Conservation (phyloP, 2,797 vertebrate species). For the Manis pentadactyla region DNA sequence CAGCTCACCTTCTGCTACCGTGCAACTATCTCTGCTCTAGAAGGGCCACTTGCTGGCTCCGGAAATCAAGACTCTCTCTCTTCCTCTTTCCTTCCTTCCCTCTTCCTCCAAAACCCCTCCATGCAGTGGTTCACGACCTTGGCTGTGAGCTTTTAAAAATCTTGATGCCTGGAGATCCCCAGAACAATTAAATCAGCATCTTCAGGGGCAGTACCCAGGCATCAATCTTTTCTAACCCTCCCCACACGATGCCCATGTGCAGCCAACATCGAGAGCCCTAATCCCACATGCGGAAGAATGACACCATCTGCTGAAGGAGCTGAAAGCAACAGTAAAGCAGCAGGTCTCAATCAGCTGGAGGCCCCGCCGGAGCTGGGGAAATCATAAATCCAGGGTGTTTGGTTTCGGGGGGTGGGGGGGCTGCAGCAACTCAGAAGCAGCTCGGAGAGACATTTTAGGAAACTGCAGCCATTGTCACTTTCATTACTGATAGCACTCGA, state of each 20-base stretch:
- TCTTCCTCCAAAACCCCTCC: not conserved
- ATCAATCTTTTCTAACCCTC: not conserved
- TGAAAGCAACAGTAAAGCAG: not conserved
- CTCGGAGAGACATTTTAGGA: too few species aligned
- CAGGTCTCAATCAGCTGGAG: not conserved
- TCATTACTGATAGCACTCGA: too few species aligned
- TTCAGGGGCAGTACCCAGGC: not conserved
- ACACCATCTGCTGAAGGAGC: constrained; percentile 10
- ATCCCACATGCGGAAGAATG: not conserved
- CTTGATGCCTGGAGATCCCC: not conserved
- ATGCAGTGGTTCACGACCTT: not conserved
- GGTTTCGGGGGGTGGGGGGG: rapidly evolving
- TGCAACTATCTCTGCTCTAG: not conserved
- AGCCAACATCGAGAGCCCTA: not conserved
- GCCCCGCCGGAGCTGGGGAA: not conserved
- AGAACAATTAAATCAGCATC: constrained; percentile 1
- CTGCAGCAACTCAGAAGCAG: not conserved
- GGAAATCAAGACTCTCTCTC: not conserved
- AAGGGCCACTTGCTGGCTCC: not conserved
- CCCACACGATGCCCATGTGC: rapidly evolving
- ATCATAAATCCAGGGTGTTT: too few species aligned
- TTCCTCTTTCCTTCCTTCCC: not conserved
- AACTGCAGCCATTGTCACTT: not conserved
- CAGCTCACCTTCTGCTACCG: not conserved
- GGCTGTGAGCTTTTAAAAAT: constrained; percentile 4